A percentile compares a stretch with the other conserved stretches of the same genome.
These are phyloP conservation scores for Plodia interpunctella DNA, from an alignment of 1,140 invertebrate genomes.

Conservation along the genomic window DNA sequence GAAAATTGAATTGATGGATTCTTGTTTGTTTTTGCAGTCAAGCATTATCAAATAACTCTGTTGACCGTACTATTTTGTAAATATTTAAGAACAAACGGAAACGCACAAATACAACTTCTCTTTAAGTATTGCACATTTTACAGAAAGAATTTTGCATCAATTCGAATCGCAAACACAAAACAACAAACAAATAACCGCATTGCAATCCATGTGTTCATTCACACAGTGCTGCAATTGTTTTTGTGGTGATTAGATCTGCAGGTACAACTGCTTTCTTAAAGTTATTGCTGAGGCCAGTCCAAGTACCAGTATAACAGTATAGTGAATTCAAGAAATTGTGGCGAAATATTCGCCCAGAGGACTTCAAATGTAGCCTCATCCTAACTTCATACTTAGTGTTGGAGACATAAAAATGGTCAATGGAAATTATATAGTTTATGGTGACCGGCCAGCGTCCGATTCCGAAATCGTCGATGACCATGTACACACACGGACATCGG, in stretches of 20 bases:
- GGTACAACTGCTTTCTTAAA: neutral
- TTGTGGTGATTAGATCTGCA: conserved; percentile 18
- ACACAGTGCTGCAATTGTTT: conserved; percentile 7
- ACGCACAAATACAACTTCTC: neutral
- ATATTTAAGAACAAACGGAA: conserved; percentile 18
- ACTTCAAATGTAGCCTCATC: conserved; percentile 10
- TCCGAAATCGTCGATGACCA: conserved; percentile 64
- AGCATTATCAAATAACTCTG: too few relatives aligned
- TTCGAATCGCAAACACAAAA: conserved; percentile 23
- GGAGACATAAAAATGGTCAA: conserved; percentile 56
- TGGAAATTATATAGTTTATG: conserved; percentile 66
- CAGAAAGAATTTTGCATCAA: conserved; percentile 48
- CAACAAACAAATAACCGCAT: conserved; percentile 61
- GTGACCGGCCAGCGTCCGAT: conserved; percentile 61
- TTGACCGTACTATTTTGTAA: neutral
- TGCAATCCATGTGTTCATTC: conserved; percentile 32
- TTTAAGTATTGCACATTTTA: conserved; percentile 37
- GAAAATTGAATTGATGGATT: too few relatives aligned
- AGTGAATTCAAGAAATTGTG: conserved; percentile 7
- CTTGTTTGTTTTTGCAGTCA: too few relatives aligned
- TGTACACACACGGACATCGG: conserved; percentile 55
- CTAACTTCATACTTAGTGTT: neutral
- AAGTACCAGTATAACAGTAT: neutral
- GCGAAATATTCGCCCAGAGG: conserved; percentile 3
- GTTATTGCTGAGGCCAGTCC: neutral